Evolutionary conservation across 1,140 invertebrate species (phyloP).

Genomic region (Drosophila sechellia): DNA sequence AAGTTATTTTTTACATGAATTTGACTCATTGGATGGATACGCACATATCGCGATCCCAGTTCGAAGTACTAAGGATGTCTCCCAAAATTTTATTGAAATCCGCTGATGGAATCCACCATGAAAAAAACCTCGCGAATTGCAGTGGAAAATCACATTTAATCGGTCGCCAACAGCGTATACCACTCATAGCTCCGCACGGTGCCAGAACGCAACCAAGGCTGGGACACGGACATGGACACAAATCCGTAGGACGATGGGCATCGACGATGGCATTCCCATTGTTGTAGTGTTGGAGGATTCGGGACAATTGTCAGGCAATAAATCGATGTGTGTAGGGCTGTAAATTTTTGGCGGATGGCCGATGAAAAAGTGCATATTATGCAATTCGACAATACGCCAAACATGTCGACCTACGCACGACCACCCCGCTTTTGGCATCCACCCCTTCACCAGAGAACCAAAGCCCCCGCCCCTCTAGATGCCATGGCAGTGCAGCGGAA

Average conservation of each 20-base stretch:
- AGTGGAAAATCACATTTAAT: conserved; percentile 67
- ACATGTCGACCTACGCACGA: conserved; percentile 72
- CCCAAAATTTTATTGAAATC: conserved; percentile 75
- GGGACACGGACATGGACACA: conserved; percentile 59
- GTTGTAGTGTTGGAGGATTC: conserved; percentile 60
- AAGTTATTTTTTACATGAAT: conserved; percentile 82
- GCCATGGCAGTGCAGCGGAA: conserved; percentile 56
- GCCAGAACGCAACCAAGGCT: conserved; percentile 33
- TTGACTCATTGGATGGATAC: conserved; percentile 57
- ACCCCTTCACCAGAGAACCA: conserved; percentile 10
- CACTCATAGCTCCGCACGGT: conserved; percentile 68
- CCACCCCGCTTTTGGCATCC: conserved; percentile 9
- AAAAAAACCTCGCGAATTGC: conserved; percentile 45
- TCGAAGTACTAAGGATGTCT: conserved; percentile 49
- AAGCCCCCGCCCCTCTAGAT: conserved; percentile 1
- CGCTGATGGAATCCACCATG: conserved; percentile 69
- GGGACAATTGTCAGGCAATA: conserved; percentile 84
- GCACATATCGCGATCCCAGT: conserved; percentile 35
- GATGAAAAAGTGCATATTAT: conserved; percentile 84
- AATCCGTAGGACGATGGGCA: conserved; percentile 65
- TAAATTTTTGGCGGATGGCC: conserved; percentile 82
- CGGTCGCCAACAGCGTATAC: conserved; percentile 42
- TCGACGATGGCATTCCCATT: conserved; percentile 60
- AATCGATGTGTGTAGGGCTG: conserved; percentile 84
- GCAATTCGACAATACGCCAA: conserved; percentile 83